Evolutionary conservation across 1,140 invertebrate species (phyloP).

Genomic region (Drosophila micromelanica): DNA sequence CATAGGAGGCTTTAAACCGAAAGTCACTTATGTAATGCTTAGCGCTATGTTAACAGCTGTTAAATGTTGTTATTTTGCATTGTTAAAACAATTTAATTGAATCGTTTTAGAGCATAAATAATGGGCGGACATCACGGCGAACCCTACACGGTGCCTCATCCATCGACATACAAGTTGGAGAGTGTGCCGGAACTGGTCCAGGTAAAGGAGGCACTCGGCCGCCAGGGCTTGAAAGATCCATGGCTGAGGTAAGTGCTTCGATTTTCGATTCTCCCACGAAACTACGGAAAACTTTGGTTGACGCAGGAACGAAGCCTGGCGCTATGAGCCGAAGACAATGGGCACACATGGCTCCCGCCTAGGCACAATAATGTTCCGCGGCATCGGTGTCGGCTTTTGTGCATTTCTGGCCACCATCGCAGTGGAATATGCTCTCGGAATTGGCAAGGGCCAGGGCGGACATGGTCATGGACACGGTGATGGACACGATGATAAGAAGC

Average conservation of each 20-base stretch:
- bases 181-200: slow-evolving; percentile 87
- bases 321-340: slow-evolving; percentile 85
- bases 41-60: slow-evolving; percentile 51
- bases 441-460: slow-evolving; percentile 72
- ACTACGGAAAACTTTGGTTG: not conserved
- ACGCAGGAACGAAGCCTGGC: slow-evolving; percentile 90
- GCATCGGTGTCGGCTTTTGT: slow-evolving; percentile 87
- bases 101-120: slow-evolving; percentile 37
- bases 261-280: not conserved
- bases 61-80: slow-evolving; percentile 1
- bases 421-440: slow-evolving; percentile 85
- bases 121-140: slow-evolving; percentile 86
- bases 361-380: slow-evolving; percentile 85
- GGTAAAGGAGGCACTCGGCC: slow-evolving; percentile 87
- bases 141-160: slow-evolving; percentile 88
- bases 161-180: slow-evolving; percentile 90
- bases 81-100: slow-evolving; percentile 9
- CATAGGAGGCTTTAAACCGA: slow-evolving; percentile 2
- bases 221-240: slow-evolving; percentile 90
- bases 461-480: slow-evolving; percentile 73
- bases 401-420: slow-evolving; percentile 87
- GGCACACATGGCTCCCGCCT: slow-evolving; percentile 83
- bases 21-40: slow-evolving; percentile 68
- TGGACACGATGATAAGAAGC: slow-evolving; percentile 69
- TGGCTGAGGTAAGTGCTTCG: slow-evolving; percentile 88